Conservation (phyloP, 2,797 vertebrate genomes). For the Pseudocheirus occidentalis region DNA sequence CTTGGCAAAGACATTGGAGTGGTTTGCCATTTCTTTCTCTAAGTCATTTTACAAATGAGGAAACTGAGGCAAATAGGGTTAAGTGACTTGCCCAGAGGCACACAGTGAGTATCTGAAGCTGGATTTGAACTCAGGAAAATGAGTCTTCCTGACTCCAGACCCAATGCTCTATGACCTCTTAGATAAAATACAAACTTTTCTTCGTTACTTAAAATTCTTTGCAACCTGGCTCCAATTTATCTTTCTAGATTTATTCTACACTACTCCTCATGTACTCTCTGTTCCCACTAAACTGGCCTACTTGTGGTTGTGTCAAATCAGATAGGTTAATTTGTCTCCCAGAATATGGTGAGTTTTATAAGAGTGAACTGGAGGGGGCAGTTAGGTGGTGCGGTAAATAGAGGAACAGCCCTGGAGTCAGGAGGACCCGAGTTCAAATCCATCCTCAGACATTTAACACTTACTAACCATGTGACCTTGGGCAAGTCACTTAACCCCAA, state of each 20-base stretch:
- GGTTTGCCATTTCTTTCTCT: neutral
- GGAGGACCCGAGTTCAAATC: too few relatives aligned
- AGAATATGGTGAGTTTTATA: slow-evolving; percentile 70
- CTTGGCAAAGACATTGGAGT: neutral
- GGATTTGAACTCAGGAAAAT: neutral
- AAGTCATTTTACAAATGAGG: neutral
- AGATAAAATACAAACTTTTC: neutral
- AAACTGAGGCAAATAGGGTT: neutral
- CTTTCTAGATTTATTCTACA: neutral
- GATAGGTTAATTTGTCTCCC: slow-evolving; percentile 71
- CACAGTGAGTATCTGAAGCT: neutral
- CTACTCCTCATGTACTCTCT: neutral
- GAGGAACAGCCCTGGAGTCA: too few relatives aligned
- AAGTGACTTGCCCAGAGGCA: neutral
- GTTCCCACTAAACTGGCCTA: neutral
- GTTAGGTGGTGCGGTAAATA: too few relatives aligned
- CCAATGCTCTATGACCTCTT: neutral
- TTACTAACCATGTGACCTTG: too few relatives aligned
- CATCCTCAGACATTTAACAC: too few relatives aligned
- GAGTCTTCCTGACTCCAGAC: neutral
- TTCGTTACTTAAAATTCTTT: neutral
- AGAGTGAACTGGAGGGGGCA: neutral
- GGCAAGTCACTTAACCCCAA: too few relatives aligned
- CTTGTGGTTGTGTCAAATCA: slow-evolving; percentile 59
- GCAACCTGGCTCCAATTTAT: neutral